Conservation (phyloP, 2,113 vertebrate species). For the Nothobranchius kuhntae region DNA sequence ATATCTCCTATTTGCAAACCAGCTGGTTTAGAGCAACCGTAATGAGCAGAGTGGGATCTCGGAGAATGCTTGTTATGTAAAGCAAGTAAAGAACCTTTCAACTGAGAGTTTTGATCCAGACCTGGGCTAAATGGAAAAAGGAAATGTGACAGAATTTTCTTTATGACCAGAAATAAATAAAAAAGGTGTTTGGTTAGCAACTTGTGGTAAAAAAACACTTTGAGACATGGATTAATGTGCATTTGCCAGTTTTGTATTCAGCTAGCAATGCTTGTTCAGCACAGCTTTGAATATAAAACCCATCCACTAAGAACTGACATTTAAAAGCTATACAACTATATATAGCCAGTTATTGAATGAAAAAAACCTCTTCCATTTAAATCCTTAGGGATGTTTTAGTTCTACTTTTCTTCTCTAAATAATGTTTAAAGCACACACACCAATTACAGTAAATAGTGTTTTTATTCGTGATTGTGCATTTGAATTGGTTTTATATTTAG, state of each 20-base stretch:
- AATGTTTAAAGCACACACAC: neutral
- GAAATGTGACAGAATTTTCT: constrained; percentile 20
- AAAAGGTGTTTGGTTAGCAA: constrained; percentile 22
- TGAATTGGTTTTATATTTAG: neutral
- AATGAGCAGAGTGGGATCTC: constrained; percentile 36
- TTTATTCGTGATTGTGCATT: neutral
- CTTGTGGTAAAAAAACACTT: constrained; percentile 8
- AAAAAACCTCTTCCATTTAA: constrained; percentile 1
- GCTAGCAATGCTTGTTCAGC: neutral
- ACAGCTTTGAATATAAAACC: neutral
- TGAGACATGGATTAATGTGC: constrained; percentile 15
- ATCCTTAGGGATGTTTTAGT: neutral
- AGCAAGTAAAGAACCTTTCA: constrained; percentile 40
- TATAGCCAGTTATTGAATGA: neutral
- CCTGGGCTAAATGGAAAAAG: constrained; percentile 18
- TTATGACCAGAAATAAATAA: constrained; percentile 17
- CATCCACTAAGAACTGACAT: neutral
- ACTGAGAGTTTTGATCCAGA: constrained; percentile 29
- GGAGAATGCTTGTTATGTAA: constrained; percentile 37
- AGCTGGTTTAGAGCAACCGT: constrained; percentile 12
- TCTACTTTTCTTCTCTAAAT: no score
- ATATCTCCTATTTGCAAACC: constrained; percentile 21
- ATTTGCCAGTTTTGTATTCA: constrained; percentile 24
- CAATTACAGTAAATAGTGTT: no score
- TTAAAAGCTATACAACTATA: neutral